phyloP scores from a whole-genome alignment of 2,888 invertebrate species.

The Pachymerium ferrugineum region DNA sequence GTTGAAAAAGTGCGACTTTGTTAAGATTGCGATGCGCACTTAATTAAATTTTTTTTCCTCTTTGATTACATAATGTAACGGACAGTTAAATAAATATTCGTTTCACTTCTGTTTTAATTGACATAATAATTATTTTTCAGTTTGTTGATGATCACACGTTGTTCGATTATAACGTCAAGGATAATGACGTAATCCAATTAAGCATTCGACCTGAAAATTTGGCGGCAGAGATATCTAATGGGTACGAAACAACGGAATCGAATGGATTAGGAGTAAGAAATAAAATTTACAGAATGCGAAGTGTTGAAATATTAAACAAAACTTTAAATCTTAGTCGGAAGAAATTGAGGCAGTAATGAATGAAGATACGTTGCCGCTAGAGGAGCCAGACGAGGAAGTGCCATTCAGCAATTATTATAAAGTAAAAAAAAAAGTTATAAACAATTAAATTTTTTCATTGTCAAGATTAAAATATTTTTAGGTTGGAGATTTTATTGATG shows the following conservation, averaged over 20 bases:
- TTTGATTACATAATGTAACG: not conserved
- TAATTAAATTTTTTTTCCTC: constrained; percentile 33
- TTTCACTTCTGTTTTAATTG: no score
- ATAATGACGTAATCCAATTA: constrained; percentile 69
- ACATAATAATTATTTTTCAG: constrained; percentile 48
- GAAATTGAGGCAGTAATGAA: not conserved
- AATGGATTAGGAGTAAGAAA: constrained; percentile 33
- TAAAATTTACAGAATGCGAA: constrained; percentile 16
- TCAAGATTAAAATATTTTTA: constrained; percentile 36
- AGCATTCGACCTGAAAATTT: constrained; percentile 51
- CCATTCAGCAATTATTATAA: not conserved
- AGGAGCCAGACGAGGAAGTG: not conserved
- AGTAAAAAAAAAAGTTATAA: not conserved
- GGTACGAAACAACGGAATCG: not conserved
- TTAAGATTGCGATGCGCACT: not conserved
- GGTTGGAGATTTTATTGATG: constrained; percentile 63
- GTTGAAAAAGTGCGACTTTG: constrained; percentile 3
- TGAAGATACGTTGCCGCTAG: not conserved
- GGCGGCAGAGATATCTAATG: constrained; percentile 18
- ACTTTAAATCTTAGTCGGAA: not conserved
- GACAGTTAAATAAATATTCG: no score
- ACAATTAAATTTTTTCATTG: not conserved
- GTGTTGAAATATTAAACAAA: not conserved
- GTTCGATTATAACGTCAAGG: constrained; percentile 68
- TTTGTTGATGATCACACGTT: constrained; percentile 66